Base-by-base conservation (phyloP, 1,140 invertebrate genomes). In the Euschistus heros region DNA sequence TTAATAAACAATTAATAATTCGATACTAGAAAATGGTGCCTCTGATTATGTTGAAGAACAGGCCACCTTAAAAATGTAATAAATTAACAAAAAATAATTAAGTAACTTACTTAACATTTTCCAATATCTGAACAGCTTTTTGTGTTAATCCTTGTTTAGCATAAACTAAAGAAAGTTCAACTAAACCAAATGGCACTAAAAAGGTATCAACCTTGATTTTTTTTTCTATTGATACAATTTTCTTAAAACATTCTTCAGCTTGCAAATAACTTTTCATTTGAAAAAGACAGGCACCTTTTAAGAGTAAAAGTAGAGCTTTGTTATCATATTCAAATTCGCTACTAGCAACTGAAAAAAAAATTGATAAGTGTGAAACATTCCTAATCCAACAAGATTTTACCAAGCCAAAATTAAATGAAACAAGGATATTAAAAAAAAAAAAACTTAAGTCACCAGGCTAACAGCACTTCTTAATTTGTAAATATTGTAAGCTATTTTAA, bases 271-370 rank as follows among this genome's bases (percentile, higher is more conserved):
- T 83, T 55, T 81, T 80, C 80, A 91, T 83, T 71, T 87, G 82
- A 61, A 83, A 79, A n/a, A 92, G 77, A 74, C 91, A 92, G 24
- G 90, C 84, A 15, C 92, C 94, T 76, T 91, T 89, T 30, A 97
- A 73, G 54, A 94, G 77, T 10, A 87, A 76, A 8, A 89, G 75
- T 24, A 97, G 78, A 30, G 84, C 87, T 68, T 84, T 81, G 74
- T 96, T 92, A 73, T 97, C 92, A 7, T 78, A n/a, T 27, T 27
- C 30, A 37, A 64, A 67, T 47, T 63, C 54, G 15, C 22, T 18
- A 2, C 33, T 26, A 18, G 5, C 18, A 63, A 20, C 66, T 67
- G 46, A 60, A 67, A 67, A 2, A 47, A 64, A 24, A n/a, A 55
- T 22, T 20, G 4, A 50, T 55, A 33, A 64, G 5, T 30, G 33